phyloP scores from a whole-genome alignment of 1,140 invertebrate species.

The Sipha flava region DNA sequence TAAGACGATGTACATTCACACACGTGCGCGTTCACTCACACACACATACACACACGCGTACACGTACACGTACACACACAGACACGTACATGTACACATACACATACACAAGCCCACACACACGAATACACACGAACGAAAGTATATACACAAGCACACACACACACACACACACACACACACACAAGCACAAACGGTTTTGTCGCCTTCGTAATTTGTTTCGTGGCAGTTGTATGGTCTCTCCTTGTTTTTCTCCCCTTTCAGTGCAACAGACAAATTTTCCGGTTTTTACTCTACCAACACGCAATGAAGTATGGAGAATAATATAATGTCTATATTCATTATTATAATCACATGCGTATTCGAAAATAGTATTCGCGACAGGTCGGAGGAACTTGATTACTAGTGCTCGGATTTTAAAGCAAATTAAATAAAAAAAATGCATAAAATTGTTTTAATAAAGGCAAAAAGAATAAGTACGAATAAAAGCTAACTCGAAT shows the following conservation, averaged over 20 bases:
- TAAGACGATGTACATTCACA: conserved; percentile 7
- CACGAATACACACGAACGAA: background rate
- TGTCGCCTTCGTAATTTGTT: conserved; percentile 25
- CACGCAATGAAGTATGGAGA: background rate
- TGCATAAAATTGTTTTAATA: too few species aligned
- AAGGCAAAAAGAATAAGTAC: too few species aligned
- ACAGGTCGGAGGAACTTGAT: too few species aligned
- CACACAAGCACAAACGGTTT: background rate
- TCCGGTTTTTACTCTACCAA: background rate
- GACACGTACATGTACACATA: background rate
- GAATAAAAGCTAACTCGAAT: too few species aligned
- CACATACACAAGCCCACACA: background rate
- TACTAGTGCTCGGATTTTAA: too few species aligned
- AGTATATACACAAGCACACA: background rate
- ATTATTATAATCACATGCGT: background rate
- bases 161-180: background rate
- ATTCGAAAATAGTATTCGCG: background rate
- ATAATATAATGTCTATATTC: background rate
- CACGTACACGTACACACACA: background rate
- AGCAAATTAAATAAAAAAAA: too few species aligned
- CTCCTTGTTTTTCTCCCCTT: background rate
- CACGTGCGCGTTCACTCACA: background rate
- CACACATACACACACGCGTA: background rate
- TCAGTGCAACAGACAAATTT: background rate
- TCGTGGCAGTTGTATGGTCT: conserved; percentile 1